Conservation (phyloP, 2,797 vertebrate species). For the Manis crassicaudata region DNA sequence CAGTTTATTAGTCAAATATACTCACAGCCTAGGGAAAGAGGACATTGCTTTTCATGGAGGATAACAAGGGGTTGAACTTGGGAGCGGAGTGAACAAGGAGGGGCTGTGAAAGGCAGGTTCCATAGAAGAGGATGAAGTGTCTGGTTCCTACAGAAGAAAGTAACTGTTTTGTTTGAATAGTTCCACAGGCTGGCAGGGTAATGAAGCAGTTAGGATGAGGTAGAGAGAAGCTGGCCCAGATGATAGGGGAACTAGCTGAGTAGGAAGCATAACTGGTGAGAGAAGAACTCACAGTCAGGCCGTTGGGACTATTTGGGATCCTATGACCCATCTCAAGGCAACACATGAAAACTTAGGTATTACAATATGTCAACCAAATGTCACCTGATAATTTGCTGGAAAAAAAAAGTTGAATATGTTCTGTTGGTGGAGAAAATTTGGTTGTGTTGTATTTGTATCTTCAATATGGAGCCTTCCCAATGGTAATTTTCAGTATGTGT, state of each 20-base stretch:
- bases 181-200: background rate
- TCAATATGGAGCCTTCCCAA: background rate
- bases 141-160: background rate
- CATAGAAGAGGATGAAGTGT: background rate
- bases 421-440: background rate
- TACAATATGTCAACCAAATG: background rate
- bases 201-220: background rate
- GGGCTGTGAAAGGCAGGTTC: background rate
- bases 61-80: too few relatives aligned
- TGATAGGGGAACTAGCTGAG: background rate
- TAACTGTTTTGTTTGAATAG: background rate
- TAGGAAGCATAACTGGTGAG: background rate
- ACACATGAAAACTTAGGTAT: background rate
- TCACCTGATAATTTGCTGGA: background rate
- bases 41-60: background rate
- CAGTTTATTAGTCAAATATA: background rate
- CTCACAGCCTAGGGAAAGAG: background rate
- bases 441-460: background rate
- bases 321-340: background rate
- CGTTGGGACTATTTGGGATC: background rate
- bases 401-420: background rate
- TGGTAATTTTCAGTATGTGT: background rate
- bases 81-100: background rate
- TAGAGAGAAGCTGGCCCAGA: background rate
- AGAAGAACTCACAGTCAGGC: background rate